phyloP scores from a whole-genome alignment of 2,797 vertebrate species.

The Lutjanus campechanus region DNA sequence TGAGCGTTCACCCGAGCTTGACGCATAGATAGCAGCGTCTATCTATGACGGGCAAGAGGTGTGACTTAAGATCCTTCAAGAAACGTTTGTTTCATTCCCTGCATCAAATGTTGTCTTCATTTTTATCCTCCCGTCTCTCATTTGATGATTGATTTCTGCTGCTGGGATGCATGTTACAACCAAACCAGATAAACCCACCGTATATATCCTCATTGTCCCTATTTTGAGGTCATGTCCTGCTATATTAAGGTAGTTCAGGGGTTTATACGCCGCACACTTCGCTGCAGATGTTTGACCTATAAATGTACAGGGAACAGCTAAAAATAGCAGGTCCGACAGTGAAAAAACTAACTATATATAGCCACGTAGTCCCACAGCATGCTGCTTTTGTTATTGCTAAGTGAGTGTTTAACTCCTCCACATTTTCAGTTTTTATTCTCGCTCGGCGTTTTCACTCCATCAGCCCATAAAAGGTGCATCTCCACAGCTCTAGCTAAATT shows the following conservation, averaged over 20 bases:
- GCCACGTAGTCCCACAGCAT: background rate
- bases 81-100: slow-evolving; percentile 13
- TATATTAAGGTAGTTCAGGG: background rate
- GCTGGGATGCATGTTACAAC: slow-evolving; percentile 7
- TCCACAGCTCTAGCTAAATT: too few species aligned
- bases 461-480: too few species aligned
- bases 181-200: background rate
- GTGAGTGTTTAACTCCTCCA: background rate
- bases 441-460: background rate
- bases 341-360: background rate
- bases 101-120: slow-evolving; percentile 6
- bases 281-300: background rate
- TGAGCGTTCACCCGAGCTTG: slow-evolving; percentile 47
- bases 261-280: background rate
- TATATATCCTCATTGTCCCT: background rate
- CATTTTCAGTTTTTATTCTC: background rate
- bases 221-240: background rate
- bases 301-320: background rate
- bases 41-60: slow-evolving; percentile 73
- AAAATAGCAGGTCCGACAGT: background rate
- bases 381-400: background rate
- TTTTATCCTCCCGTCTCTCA: background rate
- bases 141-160: background rate
- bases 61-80: slow-evolving; percentile 26
- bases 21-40: slow-evolving; percentile 68